Conservation (phyloP, 2,113 vertebrate genomes). For the Penelope pileata region DNA sequence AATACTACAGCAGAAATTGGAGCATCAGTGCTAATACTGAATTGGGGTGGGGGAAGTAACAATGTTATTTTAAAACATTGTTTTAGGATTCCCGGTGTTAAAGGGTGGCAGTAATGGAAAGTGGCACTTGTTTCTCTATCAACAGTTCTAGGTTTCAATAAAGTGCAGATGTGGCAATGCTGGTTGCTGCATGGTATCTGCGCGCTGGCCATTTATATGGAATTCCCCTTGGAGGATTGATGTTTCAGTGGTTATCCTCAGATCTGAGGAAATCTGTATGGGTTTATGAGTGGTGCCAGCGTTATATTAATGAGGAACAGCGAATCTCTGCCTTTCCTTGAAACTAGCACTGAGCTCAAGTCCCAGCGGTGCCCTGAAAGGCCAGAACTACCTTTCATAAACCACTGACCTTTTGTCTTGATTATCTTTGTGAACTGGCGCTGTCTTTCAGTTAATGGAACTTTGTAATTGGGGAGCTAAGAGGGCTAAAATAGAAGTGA, state of each 20-base stretch:
- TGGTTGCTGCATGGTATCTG: neutral
- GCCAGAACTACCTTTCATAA: conserved; percentile 33
- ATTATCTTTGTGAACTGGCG: conserved; percentile 54
- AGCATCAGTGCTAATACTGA: neutral
- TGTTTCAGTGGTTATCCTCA: neutral
- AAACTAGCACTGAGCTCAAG: neutral
- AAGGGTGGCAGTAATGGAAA: neutral
- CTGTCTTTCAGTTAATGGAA: conserved; percentile 60
- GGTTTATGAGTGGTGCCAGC: neutral
- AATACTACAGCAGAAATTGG: neutral
- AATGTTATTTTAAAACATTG: neutral
- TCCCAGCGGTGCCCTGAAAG: conserved; percentile 6
- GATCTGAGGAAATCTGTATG: neutral
- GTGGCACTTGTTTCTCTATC: neutral
- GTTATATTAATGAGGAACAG: neutral
- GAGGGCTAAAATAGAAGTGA: conserved; percentile 5
- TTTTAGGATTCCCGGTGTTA: neutral
- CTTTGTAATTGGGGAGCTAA: conserved; percentile 41
- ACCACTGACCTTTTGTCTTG: conserved; percentile 64
- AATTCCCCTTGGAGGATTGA: neutral
- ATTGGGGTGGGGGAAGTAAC: neutral
- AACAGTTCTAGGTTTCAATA: neutral
- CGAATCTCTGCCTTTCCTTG: neutral
- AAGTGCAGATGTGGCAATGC: neutral
- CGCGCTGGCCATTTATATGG: neutral